These are phyloP conservation scores for Lithophane ornitopus DNA, from an alignment of 2,888 invertebrate species.

Conservation along the genomic window DNA sequence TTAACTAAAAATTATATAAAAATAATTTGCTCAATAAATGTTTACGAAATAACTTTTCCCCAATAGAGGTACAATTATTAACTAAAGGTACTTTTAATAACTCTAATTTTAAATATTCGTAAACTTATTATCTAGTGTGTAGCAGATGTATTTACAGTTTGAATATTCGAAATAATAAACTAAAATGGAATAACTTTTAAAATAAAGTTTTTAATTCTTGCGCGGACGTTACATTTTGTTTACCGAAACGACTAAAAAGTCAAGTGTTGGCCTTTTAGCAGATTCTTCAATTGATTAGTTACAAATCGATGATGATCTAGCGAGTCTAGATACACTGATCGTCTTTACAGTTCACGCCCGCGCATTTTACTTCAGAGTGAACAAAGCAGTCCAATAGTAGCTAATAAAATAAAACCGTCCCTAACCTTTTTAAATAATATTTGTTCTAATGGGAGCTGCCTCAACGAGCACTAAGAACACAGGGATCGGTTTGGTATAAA, in stretches of 20 bases:
- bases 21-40: conserved; percentile 33
- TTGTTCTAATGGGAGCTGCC: conserved; percentile 47
- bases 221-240: conserved; percentile 7
- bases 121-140: conserved; percentile 55
- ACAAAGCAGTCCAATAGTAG: conserved; percentile 7
- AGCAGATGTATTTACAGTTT: conserved; percentile 61
- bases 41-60: conserved; percentile 41
- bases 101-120: conserved; percentile 59
- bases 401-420: conserved; percentile 17
- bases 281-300: neutral
- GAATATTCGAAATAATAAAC: conserved; percentile 50
- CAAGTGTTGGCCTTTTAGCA: neutral
- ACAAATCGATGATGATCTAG: neutral
- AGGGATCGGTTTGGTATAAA: conserved; percentile 8
- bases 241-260: neutral
- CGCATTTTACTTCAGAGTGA: neutral
- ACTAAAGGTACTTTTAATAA: conserved; percentile 48
- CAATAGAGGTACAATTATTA: conserved; percentile 56
- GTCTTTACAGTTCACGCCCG: conserved; percentile 4
- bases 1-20: conserved; percentile 23
- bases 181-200: conserved; percentile 52
- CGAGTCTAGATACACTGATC: neutral
- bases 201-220: conserved; percentile 2
- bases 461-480: conserved; percentile 33
- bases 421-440: neutral